Evolutionary conservation across 2,113 vertebrate species (phyloP), one percentile per base, ranked within the genome.

Genomic region (Romanogobio albipinnatus): DNA sequence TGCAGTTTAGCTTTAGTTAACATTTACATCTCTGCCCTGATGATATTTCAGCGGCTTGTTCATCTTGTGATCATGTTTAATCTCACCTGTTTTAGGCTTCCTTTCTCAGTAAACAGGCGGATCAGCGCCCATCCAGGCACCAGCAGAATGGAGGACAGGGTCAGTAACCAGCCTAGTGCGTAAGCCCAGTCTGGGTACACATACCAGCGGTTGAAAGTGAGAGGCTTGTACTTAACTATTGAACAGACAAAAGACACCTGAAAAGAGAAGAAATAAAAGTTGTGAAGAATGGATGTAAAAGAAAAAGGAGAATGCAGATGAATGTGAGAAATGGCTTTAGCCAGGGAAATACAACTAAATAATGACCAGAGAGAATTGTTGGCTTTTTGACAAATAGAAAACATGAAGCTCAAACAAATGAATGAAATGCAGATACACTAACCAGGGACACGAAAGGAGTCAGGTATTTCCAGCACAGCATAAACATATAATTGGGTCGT

Each of bases 401-500:
- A 9, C 26, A 75, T 51, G 24, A 53, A 51, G n/a, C 8, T 13
- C 0, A 9, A 45, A 74, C 2, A 33, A 7, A 19, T 17, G 2
- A 56, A 29, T 76, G 74, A 76, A 70, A 56, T 71, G 75, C 22
- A 66, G 10, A 81, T 5, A 33, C 26, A 87, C 93, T 91, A 78
- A 95, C 94, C 89, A 95, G 56, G 22, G 90, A 91, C n/a, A 93
- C 82, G 22, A 93, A 45, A 0, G 95, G 94, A 0, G 93, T 95
- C 85, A 95, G 58, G 51, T 85, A 95, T 74, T 87, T 91, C 95
- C 94, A 95, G 88, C 94, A 95, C 83, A 94, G 56, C 89, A 92
- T 94, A 71, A 95, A 95, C 68, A 91, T 88, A 0, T 71, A 53
- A 39, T 87, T 93, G 14, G 90, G 87, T 0, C 15, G 47, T 39